These are phyloP conservation scores for Craniophora ligustri DNA, from an alignment of 2,888 invertebrate species.

Conservation along the genomic window DNA sequence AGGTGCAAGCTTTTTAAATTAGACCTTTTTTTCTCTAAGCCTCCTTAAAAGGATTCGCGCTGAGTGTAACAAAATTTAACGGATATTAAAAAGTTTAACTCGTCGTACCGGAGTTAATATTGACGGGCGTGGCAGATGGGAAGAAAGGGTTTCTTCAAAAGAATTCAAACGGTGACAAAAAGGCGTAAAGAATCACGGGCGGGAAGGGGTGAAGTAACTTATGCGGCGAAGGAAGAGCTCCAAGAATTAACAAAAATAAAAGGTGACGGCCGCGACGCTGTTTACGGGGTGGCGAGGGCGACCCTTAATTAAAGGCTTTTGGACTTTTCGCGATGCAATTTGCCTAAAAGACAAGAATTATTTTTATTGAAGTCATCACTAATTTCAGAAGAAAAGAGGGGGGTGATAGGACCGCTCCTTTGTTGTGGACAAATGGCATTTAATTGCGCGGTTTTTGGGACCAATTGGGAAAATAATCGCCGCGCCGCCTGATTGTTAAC, in stretches of 20 bases:
- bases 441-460: conserved; percentile 84
- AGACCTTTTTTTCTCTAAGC: conserved; percentile 59
- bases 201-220: conserved; percentile 85
- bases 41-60: conserved; percentile 79
- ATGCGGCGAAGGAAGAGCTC: conserved; percentile 87
- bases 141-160: conserved; percentile 86
- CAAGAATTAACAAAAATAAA: conserved; percentile 88
- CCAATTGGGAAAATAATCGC: conserved; percentile 72
- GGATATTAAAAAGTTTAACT: conserved; percentile 89
- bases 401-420: conserved; percentile 67
- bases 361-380: conserved; percentile 89
- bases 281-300: conserved; percentile 83
- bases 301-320: conserved; percentile 88
- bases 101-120: conserved; percentile 85
- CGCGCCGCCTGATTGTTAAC: conserved; percentile 61
- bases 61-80: conserved; percentile 86
- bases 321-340: conserved; percentile 89
- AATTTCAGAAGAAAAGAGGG: conserved; percentile 82
- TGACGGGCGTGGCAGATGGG: conserved; percentile 88
- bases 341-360: conserved; percentile 89
- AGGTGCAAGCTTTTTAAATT: conserved; percentile 40
- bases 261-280: conserved; percentile 85
- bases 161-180: conserved; percentile 88
- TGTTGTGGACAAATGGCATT: conserved; percentile 85
- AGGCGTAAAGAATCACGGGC: conserved; percentile 87